Evolutionary conservation across 2,888 invertebrate species (phyloP), one percentile per base, ranked within the genome.

Genomic region (Perizoma flavofasciatum): DNA sequence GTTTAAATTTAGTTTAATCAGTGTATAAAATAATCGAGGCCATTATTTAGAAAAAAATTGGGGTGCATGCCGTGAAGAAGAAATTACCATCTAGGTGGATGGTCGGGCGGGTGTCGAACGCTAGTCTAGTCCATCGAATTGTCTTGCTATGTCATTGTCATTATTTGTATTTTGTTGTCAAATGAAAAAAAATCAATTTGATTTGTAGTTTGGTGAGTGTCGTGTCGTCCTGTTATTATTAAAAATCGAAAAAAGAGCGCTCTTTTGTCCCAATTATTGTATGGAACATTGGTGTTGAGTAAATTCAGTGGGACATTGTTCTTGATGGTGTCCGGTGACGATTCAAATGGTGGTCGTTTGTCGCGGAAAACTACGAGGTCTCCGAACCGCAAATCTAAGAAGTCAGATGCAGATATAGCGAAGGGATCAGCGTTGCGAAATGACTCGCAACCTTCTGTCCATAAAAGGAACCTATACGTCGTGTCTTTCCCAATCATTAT

Each of bases 401-500:
- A 93, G 86, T 83, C 89, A 83, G 94, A 94, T 88, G 92, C 92
- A 84, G 94, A 94, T 88, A 82, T 93, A 89, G 89, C 92, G 74
- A 93, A 93, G 82, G 89, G 93, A 83, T 93, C 94, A 85, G 91
- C 93, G 92, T 93, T 93, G 87, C 92, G 91, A 87, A 88, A 90
- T 79, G 93, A 88, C 65, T 86, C 94, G 81, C 94, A 94, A 81
- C 94, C 95, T 78, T 96, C 97, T 60, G 96, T 97, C 79, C 97
- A 97, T 89, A 97, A 97, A 88, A 94, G 96, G 87, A 97, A 97
- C 89, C 94, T 97, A 77, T 97, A 97, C 88, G 94, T 96, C 83
- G 96, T 97, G 89, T 97, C 97, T 74, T 96, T 96, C 89, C 97
- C 97, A 63, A 94, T 97, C 73, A 96, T 97, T 83, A 95, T 97